Percentiles rank a stretch among this genome's conserved stretches.
Evolutionary conservation across 2,888 invertebrate genomes (phyloP).

Genomic region (Mayetiola destructor): DNA sequence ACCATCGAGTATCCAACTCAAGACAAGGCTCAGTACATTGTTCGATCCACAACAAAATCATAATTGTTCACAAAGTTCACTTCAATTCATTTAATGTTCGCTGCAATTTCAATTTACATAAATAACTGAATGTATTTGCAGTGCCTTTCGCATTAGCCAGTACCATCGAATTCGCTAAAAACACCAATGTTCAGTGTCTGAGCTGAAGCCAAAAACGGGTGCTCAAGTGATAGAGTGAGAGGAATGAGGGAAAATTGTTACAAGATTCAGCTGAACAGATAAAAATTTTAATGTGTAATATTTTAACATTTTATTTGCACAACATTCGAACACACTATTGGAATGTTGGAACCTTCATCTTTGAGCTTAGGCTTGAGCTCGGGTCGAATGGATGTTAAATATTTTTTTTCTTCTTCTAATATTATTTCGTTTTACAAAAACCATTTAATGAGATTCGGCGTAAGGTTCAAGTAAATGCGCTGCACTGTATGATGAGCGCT

Average conservation of each 20-base stretch:
- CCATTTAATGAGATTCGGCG: no score
- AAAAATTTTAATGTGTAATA: conserved; percentile 10
- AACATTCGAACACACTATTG: not conserved
- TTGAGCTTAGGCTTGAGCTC: no score
- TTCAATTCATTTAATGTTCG: not conserved
- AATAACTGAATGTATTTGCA: not conserved
- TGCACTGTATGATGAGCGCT: no score
- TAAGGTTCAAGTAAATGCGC: no score
- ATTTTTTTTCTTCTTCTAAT: no score
- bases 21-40: no score
- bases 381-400: no score
- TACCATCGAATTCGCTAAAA: not conserved
- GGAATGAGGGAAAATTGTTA: not conserved
- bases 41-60: conserved; percentile 1
- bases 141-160: not conserved
- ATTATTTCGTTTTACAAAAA: no score
- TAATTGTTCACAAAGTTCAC: not conserved
- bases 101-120: conserved; percentile 10
- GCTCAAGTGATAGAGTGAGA: no score
- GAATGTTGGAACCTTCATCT: no score
- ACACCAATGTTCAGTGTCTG: not conserved
- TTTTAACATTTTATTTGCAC: conserved; percentile 10
- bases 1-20: not conserved
- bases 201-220: no score
- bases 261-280: conserved; percentile 8